Percentiles rank a stretch among this genome's conserved stretches.
phyloP scores from a whole-genome alignment of 2,888 invertebrate genomes.

The Leptothorax acervorum region DNA sequence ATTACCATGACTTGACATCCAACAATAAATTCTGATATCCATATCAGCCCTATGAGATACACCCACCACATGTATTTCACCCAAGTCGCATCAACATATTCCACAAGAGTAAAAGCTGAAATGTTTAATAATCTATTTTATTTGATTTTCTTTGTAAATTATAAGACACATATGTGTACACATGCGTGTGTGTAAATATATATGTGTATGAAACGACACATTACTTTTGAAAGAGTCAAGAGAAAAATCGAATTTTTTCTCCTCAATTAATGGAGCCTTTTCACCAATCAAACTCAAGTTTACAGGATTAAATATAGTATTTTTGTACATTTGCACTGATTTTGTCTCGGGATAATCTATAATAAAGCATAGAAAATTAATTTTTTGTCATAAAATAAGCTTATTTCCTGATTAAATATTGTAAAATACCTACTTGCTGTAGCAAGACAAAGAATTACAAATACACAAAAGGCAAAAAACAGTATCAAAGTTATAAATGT shows the following conservation, averaged over 20 bases:
- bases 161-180: slow-evolving; percentile 3
- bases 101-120: slow-evolving; percentile 89
- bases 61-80: slow-evolving; percentile 98
- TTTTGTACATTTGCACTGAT: slow-evolving; percentile 79
- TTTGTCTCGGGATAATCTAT: slow-evolving; percentile 84
- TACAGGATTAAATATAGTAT: slow-evolving; percentile 76
- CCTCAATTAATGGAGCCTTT: slow-evolving; percentile 70
- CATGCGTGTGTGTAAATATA: neutral
- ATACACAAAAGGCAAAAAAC: slow-evolving; percentile 95
- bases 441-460: slow-evolving; percentile 94
- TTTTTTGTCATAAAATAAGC: slow-evolving; percentile 9
- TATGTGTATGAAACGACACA: neutral
- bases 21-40: slow-evolving; percentile 97
- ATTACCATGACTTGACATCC: slow-evolving; percentile 98
- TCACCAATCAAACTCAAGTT: slow-evolving; percentile 76
- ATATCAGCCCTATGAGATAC: slow-evolving; percentile 94
- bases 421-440: slow-evolving; percentile 91
- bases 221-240: slow-evolving; percentile 81
- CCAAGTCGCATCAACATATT: slow-evolving; percentile 92
- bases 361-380: slow-evolving; percentile 50
- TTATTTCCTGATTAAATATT: neutral
- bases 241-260: slow-evolving; percentile 76
- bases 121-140: slow-evolving; percentile 47
- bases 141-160: slow-evolving; percentile 4
- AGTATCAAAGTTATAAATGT: slow-evolving; percentile 92